Evolutionary conservation across 2,797 vertebrate species (phyloP).

Genomic region (Cryptoblepharus egeriae): DNA sequence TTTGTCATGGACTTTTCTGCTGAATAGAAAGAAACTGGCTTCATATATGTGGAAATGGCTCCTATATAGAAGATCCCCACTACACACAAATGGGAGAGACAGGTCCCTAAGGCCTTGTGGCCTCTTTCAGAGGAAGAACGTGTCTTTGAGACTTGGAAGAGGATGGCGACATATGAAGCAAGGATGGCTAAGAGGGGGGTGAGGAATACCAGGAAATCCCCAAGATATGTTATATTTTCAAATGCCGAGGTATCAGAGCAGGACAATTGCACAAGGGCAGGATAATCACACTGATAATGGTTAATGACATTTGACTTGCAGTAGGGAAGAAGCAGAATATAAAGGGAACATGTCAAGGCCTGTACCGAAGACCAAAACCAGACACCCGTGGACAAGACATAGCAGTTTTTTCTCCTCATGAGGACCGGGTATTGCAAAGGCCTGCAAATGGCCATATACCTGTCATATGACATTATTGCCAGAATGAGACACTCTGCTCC

Average conservation of each 20-base stretch:
- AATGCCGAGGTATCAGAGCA: constrained; percentile 51
- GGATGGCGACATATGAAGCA: constrained; percentile 43
- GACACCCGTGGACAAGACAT: constrained; percentile 30
- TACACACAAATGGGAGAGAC: constrained; percentile 45
- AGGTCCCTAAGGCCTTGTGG: constrained; percentile 49
- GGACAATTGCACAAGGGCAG: constrained; percentile 31
- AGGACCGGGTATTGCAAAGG: constrained; percentile 52
- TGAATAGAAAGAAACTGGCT: constrained; percentile 7
- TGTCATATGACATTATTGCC: constrained; percentile 61
- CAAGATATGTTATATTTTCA: constrained; percentile 31
- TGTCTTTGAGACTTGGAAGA: constrained; percentile 30
- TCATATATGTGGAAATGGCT: constrained; percentile 60
- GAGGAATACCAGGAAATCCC: constrained; percentile 42
- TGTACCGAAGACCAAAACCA: constrained; percentile 49
- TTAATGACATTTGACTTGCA: constrained; percentile 36
- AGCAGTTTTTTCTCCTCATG: constrained; percentile 51
- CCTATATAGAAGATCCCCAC: constrained; percentile 55
- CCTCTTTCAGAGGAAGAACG: constrained; percentile 25
- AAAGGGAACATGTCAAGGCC: constrained; percentile 41
- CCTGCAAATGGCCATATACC: constrained; percentile 50
- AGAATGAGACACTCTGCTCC: constrained; percentile 54
- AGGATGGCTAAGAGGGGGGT: constrained; percentile 48
- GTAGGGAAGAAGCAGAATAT: constrained; percentile 51
- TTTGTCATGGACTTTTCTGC: constrained; percentile 48
- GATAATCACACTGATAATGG: constrained; percentile 42